phyloP scores from a whole-genome alignment of 2,797 vertebrate genomes.

The Mormyrops boulengeri region DNA sequence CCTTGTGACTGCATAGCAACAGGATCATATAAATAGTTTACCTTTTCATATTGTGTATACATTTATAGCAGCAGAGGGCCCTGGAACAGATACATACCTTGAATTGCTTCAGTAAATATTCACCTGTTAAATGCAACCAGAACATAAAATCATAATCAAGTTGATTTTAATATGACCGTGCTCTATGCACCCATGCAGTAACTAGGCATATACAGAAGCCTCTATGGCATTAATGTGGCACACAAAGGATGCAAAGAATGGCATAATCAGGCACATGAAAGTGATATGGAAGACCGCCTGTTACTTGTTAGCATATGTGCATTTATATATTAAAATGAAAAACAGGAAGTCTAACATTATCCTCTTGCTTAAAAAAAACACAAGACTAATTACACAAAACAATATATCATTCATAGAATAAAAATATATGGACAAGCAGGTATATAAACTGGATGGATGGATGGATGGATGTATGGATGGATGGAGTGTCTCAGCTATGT shows the following conservation, averaged over 20 bases:
- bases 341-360: background rate
- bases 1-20: conserved; percentile 7
- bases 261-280: background rate
- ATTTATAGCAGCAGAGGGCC: background rate
- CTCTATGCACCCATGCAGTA: background rate
- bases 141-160: background rate
- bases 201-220: background rate
- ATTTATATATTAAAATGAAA: background rate
- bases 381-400: background rate
- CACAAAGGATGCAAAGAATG: background rate
- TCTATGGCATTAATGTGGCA: background rate
- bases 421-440: background rate
- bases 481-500: background rate
- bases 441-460: background rate
- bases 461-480: background rate
- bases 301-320: background rate
- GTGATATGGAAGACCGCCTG: background rate
- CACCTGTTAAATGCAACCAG: background rate
- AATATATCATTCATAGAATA: background rate
- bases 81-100: background rate
- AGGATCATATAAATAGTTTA: conserved; percentile 1
- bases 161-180: background rate
- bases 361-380: background rate
- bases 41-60: background rate
- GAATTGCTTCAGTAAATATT: background rate